Evolutionary conservation across 2,888 invertebrate species (phyloP), one percentile per base, ranked within the genome.

Genomic region (Thyatira batis): DNA sequence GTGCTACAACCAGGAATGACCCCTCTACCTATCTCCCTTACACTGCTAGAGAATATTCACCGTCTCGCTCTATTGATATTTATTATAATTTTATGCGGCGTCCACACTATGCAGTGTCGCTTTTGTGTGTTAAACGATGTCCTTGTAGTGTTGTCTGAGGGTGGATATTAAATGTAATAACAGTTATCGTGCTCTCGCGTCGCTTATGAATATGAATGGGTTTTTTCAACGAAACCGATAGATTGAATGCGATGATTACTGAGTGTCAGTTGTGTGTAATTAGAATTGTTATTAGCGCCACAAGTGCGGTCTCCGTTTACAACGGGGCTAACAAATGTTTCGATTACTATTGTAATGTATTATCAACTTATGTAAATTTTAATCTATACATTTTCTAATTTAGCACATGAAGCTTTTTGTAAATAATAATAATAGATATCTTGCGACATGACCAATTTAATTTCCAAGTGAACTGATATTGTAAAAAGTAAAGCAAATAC

Each of bases 81-180:
- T 91, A 91, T 91, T 89, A 89, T 91, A 89, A 91, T 91, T 89
- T 90, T 90, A 91, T 91, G 86, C 90, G 82, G 82, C 82, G 85
- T 80, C 86, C 82, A 77, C 73, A 73, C 78, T 78, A 67, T 65
- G 57, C 39, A 39, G 39, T 61, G 70, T 72, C 69, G 75, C 86
- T 80, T 81, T 91, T 91, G 89, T 89, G 76, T 74, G 74, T 78
- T 91, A 91, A 91, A 90, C 87, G 87, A 77, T 80, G 83, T 84
- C 77, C 85, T 86, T 82, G 80, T 80, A 68, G 78, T 82, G 84
- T 82, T 82, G 80, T 79, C 75, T 63, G 76, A 83, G 86, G 86
- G 88, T 77, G 77, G 81, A 75, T 74, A 80, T 78, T 75, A 71
- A 76, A 80, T 77, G 79, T 80, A 78, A 82, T 80, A 80, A 78